Percentiles rank a stretch among this genome's conserved stretches.
phyloP scores from a whole-genome alignment of 2,888 invertebrate genomes.

The Andricus curvator region DNA sequence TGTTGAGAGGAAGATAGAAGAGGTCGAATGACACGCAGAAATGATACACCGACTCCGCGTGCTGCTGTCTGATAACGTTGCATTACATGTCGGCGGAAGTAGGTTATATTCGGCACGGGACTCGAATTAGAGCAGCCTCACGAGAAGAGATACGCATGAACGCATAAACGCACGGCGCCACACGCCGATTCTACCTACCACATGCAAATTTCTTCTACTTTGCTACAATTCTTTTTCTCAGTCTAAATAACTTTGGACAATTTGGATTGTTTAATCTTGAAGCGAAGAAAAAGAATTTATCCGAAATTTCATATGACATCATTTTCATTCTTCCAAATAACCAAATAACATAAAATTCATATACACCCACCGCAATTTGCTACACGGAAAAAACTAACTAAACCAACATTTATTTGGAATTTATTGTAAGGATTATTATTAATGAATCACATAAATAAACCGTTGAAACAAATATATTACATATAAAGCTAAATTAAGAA shows the following conservation, averaged over 20 bases:
- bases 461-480: too few relatives aligned
- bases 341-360: too few relatives aligned
- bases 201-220: neutral
- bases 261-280: neutral
- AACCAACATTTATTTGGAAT: too few relatives aligned
- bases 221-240: conserved; percentile 11
- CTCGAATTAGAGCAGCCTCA: conserved; percentile 69
- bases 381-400: too few relatives aligned
- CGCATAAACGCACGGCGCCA: conserved; percentile 68
- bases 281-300: too few relatives aligned
- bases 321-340: too few relatives aligned
- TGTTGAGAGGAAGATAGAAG: conserved; percentile 43
- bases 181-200: conserved; percentile 54
- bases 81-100: conserved; percentile 66
- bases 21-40: conserved; percentile 36
- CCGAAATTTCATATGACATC: too few relatives aligned
- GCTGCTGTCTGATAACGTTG: conserved; percentile 61
- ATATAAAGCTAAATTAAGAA: too few relatives aligned
- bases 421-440: too few relatives aligned
- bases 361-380: too few relatives aligned
- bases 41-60: conserved; percentile 44
- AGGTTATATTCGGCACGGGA: conserved; percentile 65
- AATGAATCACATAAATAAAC: too few relatives aligned
- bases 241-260: neutral
- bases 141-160: conserved; percentile 66